Conservation (phyloP, 1,140 invertebrate genomes). For the Ceratina japonica region DNA sequence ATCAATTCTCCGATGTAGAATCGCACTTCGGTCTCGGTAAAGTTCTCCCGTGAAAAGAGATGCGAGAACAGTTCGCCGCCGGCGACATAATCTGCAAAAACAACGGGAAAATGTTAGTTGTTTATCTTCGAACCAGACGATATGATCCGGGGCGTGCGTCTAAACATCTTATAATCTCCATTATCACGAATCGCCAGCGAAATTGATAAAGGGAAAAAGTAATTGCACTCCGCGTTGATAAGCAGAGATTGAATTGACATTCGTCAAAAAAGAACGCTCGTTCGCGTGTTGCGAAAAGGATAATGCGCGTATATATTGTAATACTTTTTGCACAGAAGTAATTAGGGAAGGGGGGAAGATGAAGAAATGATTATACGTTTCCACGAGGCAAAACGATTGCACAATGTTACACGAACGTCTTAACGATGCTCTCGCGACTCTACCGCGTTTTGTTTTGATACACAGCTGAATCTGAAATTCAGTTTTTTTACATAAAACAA, state of each 20-base stretch:
- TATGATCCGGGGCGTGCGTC: not conserved
- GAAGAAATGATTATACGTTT: slow-evolving; percentile 4
- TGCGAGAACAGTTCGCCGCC: slow-evolving; percentile 96
- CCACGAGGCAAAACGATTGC: slow-evolving; percentile 4
- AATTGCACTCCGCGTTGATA: not conserved
- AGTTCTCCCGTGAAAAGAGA: slow-evolving; percentile 92
- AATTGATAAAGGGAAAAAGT: not conserved
- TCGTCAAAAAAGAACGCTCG: too few species aligned
- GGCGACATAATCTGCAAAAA: slow-evolving; percentile 91
- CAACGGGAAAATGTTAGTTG: slow-evolving; percentile 10
- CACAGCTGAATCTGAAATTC: too few species aligned
- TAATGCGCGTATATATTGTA: not conserved
- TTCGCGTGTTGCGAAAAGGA: not conserved
- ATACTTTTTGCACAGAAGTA: not conserved
- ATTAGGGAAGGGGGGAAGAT: not conserved
- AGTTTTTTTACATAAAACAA: too few species aligned
- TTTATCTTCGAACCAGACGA: not conserved
- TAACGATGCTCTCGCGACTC: slow-evolving; percentile 1
- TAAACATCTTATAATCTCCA: not conserved
- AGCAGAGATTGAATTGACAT: too few species aligned
- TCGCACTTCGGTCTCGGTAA: slow-evolving; percentile 90
- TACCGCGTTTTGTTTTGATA: not conserved
- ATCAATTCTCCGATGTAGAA: slow-evolving; percentile 96
- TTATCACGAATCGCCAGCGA: not conserved
- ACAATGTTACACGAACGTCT: not conserved